phyloP scores from a whole-genome alignment of 2,888 invertebrate genomes.

The Neoaliturus tenellus region DNA sequence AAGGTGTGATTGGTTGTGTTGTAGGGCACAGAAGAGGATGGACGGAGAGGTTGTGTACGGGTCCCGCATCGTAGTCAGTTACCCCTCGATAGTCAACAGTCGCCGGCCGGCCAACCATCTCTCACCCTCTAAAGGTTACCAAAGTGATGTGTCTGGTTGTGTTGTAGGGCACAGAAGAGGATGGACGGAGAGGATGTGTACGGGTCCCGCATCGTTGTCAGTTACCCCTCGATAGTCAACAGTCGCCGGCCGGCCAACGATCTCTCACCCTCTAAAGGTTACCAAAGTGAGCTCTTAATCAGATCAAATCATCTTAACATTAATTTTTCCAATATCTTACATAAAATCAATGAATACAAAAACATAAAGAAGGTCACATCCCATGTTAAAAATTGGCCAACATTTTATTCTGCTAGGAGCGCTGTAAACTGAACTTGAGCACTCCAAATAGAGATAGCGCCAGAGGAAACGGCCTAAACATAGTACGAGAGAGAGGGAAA shows the following conservation, averaged over 20 bases:
- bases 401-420: too few relatives aligned
- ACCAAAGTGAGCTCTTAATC: background rate
- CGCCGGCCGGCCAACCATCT: constrained; percentile 68
- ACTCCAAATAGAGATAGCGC: too few relatives aligned
- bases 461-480: too few relatives aligned
- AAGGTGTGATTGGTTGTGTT: too few relatives aligned
- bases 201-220: constrained; percentile 82
- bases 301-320: too few relatives aligned
- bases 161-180: constrained; percentile 85
- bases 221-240: constrained; percentile 70
- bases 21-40: constrained; percentile 89
- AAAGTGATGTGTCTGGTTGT: too few relatives aligned
- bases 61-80: constrained; percentile 79
- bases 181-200: constrained; percentile 91
- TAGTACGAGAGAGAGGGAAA: too few relatives aligned
- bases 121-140: constrained; percentile 65
- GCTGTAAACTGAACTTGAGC: too few relatives aligned
- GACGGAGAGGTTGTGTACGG: constrained; percentile 90
- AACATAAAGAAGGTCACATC: too few relatives aligned
- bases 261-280: constrained; percentile 68
- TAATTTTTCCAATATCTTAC: too few relatives aligned
- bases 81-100: constrained; percentile 68
- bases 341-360: too few relatives aligned
- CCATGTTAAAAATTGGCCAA: too few relatives aligned
- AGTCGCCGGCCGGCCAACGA: constrained; percentile 66